Conservation (phyloP, 2,113 vertebrate species). For the Tor tambroides region DNA sequence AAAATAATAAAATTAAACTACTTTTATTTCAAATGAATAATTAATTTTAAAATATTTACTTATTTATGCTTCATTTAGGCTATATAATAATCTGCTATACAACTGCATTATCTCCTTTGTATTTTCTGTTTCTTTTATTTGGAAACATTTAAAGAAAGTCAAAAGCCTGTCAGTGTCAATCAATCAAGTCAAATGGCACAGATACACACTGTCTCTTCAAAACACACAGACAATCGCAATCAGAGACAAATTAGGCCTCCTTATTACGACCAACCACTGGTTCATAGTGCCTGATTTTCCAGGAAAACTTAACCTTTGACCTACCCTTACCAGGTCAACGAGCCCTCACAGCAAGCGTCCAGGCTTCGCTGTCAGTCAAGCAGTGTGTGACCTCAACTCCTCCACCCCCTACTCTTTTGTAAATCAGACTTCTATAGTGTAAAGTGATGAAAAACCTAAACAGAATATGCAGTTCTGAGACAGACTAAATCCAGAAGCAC, state of each 20-base stretch:
- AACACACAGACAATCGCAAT: conserved; percentile 26
- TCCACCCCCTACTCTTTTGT: conserved; percentile 34
- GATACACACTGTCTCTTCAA: neutral
- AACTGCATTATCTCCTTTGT: neutral
- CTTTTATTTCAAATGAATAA: too few relatives aligned
- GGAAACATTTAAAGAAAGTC: neutral
- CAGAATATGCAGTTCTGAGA: too few relatives aligned
- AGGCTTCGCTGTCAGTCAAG: conserved; percentile 64
- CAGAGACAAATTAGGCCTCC: conserved; percentile 44
- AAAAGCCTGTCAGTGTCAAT: conserved; percentile 29
- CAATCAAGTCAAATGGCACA: neutral
- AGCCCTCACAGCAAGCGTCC: conserved; percentile 65
- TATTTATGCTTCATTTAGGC: neutral
- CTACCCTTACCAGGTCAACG: conserved; percentile 62
- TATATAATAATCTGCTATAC: neutral
- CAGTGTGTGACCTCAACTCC: conserved; percentile 13
- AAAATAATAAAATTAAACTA: too few relatives aligned
- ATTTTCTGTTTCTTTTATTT: neutral
- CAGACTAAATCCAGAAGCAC: too few relatives aligned
- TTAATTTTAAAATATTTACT: neutral
- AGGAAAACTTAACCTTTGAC: conserved; percentile 68
- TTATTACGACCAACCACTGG: conserved; percentile 20
- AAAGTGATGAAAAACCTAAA: neutral
- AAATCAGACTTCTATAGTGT: neutral
- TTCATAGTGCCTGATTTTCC: conserved; percentile 41